Percentiles rank a stretch among this genome's conserved stretches.
phyloP scores from a whole-genome alignment of 2,113 vertebrate species.

The Alouatta palliata region DNA sequence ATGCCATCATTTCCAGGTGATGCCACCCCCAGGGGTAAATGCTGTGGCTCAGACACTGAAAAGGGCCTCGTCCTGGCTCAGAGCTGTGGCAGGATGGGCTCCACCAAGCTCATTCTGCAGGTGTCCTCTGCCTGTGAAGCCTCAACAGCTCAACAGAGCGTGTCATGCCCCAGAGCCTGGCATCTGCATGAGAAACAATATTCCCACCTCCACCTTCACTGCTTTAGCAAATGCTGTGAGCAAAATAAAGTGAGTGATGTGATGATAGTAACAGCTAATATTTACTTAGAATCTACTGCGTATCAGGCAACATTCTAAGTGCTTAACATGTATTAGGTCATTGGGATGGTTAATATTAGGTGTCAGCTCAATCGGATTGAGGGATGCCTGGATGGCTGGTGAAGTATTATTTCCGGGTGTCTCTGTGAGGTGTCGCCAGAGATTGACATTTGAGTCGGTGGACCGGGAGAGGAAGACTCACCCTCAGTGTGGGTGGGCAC shows the following conservation, averaged over 20 bases:
- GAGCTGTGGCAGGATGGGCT: neutral
- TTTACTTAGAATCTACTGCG: neutral
- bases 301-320: neutral
- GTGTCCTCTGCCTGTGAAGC: neutral
- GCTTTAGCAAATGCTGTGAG: neutral
- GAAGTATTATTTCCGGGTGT: no score
- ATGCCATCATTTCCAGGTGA: neutral
- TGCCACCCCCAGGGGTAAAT: no score
- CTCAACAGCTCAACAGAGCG: neutral
- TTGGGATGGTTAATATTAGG: no score
- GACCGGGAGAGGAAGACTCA: no score
- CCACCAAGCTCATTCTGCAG: neutral
- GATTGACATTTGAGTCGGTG: no score
- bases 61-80: neutral
- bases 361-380: no score
- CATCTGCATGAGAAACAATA: neutral
- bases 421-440: no score
- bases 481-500: no score
- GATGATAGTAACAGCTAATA: neutral
- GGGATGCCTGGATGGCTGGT: no score
- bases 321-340: neutral
- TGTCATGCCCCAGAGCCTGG: fast-evolving
- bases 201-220: neutral
- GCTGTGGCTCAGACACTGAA: neutral
- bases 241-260: neutral